Evolutionary conservation across 2,888 invertebrate genomes (phyloP).

Genomic region (Deilephila elpenor): DNA sequence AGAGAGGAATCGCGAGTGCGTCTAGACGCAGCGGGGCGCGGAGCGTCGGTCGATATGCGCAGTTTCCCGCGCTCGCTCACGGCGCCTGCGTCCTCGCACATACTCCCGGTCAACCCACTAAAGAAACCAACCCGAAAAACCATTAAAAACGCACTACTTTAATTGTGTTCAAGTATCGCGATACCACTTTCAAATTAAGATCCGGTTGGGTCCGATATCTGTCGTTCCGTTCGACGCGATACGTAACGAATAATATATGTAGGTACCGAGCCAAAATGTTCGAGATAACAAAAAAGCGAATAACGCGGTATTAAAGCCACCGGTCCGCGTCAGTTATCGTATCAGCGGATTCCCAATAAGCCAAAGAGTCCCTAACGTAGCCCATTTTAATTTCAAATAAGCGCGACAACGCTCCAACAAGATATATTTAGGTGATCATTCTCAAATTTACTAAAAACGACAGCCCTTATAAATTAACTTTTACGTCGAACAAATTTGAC

Average conservation of each 20-base stretch:
- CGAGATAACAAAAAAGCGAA: constrained; percentile 34
- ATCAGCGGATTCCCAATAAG: constrained; percentile 51
- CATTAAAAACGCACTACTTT: background rate
- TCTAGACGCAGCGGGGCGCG: constrained; percentile 78
- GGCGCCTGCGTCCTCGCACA: constrained; percentile 75
- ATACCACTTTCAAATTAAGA: constrained; percentile 52
- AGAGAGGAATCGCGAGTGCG: constrained; percentile 77
- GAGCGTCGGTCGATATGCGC: constrained; percentile 79
- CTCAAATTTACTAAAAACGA: constrained; percentile 36
- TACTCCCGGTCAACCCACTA: constrained; percentile 57
- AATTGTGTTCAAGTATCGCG: constrained; percentile 37
- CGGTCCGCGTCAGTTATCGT: constrained; percentile 41
- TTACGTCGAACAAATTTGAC: background rate
- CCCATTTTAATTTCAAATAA: constrained; percentile 58
- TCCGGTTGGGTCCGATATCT: constrained; percentile 20
- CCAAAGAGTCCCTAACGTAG: constrained; percentile 52
- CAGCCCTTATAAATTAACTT: constrained; percentile 3
- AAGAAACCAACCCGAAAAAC: background rate
- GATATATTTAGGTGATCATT: constrained; percentile 47
- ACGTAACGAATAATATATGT: background rate
- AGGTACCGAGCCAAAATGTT: constrained; percentile 18
- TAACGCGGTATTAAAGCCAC: constrained; percentile 42
- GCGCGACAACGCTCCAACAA: constrained; percentile 47
- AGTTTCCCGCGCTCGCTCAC: constrained; percentile 80
- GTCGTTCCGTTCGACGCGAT: background rate